Conservation (phyloP, 2,888 invertebrate species). For the Calameuta filiformis region DNA sequence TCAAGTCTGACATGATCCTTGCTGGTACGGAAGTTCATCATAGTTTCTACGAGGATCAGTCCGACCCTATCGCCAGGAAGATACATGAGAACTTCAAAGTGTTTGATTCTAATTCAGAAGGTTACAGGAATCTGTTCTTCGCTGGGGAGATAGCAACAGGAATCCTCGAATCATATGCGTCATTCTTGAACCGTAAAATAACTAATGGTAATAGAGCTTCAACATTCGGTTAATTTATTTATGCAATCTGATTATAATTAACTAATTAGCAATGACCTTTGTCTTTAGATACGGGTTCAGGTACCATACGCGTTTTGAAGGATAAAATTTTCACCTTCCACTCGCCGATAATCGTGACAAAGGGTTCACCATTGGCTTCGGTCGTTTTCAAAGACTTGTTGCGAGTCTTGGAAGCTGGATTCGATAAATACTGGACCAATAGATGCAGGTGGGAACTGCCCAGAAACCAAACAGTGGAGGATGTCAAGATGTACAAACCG, state of each 20-base stretch:
- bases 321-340: constrained; percentile 10
- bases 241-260: too few species aligned
- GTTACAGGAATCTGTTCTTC: too few species aligned
- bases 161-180: too few species aligned
- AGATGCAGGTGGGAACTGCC: not conserved
- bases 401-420: constrained; percentile 5
- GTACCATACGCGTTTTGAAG: constrained; percentile 6
- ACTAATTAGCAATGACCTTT: too few species aligned
- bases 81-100: constrained; percentile 8
- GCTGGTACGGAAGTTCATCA: not conserved
- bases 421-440: constrained; percentile 5
- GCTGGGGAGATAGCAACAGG: too few species aligned
- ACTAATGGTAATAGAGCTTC: too few species aligned
- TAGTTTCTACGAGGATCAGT: constrained; percentile 8
- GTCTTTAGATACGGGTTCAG: too few species aligned
- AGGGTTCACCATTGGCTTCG: constrained; percentile 5
- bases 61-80: constrained; percentile 3
- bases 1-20: not conserved
- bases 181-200: too few species aligned
- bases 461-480: not conserved
- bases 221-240: too few species aligned
- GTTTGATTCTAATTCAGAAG: too few species aligned
- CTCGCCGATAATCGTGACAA: constrained; percentile 1
- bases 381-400: not conserved
- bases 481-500: too few species aligned